phyloP scores from a whole-genome alignment of 64 coral and sea anemone species.

The Pocillopora damicornis region DNA sequence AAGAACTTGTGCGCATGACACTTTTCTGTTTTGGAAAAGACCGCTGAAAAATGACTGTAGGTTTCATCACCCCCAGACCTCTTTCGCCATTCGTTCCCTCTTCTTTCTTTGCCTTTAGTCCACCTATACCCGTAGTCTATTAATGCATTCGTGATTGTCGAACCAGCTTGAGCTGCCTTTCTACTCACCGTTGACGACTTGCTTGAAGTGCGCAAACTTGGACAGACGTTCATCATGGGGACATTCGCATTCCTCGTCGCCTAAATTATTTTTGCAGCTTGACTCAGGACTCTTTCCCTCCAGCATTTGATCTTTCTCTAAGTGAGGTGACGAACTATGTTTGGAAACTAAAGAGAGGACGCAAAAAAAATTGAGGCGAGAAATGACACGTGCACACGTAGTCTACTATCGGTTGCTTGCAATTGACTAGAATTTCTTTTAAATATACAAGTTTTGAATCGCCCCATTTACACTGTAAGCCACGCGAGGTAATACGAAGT shows the following conservation, averaged over 20 bases:
- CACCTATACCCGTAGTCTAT: too few relatives aligned
- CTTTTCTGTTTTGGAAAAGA: neutral
- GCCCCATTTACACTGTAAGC: too few relatives aligned
- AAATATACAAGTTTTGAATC: too few relatives aligned
- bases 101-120: too few relatives aligned
- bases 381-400: too few relatives aligned
- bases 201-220: conserved; percentile 10
- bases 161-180: neutral
- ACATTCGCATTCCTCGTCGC: neutral
- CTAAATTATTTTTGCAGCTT: neutral
- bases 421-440: too few relatives aligned
- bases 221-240: neutral
- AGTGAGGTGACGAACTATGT: neutral
- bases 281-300: neutral
- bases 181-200: conserved; percentile 20
- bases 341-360: conserved; percentile 9
- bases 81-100: too few relatives aligned
- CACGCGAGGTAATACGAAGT: too few relatives aligned
- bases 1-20: neutral
- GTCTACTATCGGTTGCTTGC: too few relatives aligned
- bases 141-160: too few relatives aligned
- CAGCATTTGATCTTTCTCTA: conserved; percentile 9
- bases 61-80: neutral
- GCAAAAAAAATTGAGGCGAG: neutral
- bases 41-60: neutral